Base-by-base conservation (phyloP, 2,113 vertebrate genomes). In the Trematocara marginatum region DNA sequence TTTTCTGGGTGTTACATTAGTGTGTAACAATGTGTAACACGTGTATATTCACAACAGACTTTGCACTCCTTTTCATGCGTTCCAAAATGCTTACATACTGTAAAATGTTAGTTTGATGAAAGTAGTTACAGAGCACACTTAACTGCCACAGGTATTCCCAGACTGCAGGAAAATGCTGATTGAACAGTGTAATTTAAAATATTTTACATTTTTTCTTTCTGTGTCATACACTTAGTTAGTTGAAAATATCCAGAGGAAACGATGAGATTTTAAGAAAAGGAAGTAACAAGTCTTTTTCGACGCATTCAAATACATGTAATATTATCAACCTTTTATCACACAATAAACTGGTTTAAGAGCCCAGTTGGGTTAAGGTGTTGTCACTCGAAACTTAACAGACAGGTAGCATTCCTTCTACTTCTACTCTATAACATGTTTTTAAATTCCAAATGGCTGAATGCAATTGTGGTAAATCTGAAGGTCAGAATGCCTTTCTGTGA, bases 291-390 rank as follows among this genome's bases (percentile, higher is more conserved):
- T 54, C 2, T n/a, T 51, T 31, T 66, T 20, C 1, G 3, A 23
- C 12, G 10, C 23, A 15, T 66, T 71, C 4, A 26, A 66, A 56
- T 26, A 47, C 3, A 10, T 64, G 23, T 10, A 18, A 10, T 3
- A 26, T 29, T 23, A 29, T 26, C 18, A 38, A 31, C 2, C 4
- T 49, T 45, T 4, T 3, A 31, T 6, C 8, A 57, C 12, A 4
- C 4, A 10, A 57, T 66, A 10, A 81, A 80, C 57, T 4, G n/a
- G 40, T 87, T 83, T 26, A 34, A 3, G 4, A 26, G 74, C 74
- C 74, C n/a, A 47, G 26, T 16, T 13, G n/a, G 34, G 66, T 86
- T n/a, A 91, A 90, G 84, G 84, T 94, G 83, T 86, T 82, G 71
- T 78, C 56, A 31, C 20, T 29, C 35, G 10, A 82, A 88, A 42